These are phyloP conservation scores for Meghimatium bilineatum DNA, from an alignment of 2,888 invertebrate genomes.

Conservation along the genomic window DNA sequence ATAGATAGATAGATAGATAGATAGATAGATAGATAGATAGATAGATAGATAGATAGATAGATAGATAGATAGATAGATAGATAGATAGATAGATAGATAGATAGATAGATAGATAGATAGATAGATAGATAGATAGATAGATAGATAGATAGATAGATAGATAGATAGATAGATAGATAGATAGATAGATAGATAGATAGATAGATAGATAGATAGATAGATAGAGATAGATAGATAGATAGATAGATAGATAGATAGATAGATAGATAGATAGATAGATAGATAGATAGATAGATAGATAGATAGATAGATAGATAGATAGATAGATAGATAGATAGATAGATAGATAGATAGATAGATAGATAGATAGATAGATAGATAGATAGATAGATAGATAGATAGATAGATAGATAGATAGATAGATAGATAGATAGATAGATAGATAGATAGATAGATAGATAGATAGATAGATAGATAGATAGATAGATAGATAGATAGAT, in stretches of 20 bases:
- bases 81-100: no score
- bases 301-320: conserved; percentile 15
- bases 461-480: no score
- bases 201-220: no score
- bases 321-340: conserved; percentile 27
- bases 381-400: conserved; percentile 27
- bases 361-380: conserved; percentile 25
- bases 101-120: no score
- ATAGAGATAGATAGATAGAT: no score
- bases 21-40: conserved; percentile 24
- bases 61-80: no score
- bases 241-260: conserved; percentile 23
- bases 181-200: conserved; percentile 4
- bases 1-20: conserved; percentile 36
- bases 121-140: conserved; percentile 33
- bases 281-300: conserved; percentile 14
- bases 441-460: no score
- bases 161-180: conserved; percentile 20
- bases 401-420: no score
- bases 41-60: no score
- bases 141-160: conserved; percentile 29
- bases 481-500: no score
- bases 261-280: conserved; percentile 20
- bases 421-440: no score
- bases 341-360: conserved; percentile 23